Evolutionary conservation across 1,140 invertebrate species (phyloP), one percentile per base, ranked within the genome.

Genomic region (Pogonognathellus flavescens): DNA sequence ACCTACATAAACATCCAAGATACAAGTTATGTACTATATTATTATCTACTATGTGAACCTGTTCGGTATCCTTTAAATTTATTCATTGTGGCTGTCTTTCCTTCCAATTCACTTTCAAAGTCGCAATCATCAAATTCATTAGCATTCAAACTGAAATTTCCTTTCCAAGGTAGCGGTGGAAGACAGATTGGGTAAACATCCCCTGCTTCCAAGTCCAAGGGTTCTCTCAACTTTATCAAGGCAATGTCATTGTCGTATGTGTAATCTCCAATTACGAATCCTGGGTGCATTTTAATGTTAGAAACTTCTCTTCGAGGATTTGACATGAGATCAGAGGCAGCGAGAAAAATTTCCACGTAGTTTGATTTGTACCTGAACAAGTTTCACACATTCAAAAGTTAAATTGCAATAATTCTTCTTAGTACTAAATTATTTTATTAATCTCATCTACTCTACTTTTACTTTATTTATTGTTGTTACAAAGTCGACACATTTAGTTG

Each of bases 191-290:
- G 84, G 18, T 50, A 82, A 9, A 85, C 52, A 20, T 57, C n/a
- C 8, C 62, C 84, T 11, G 50, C 18, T 53, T 85, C 80, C 11
- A 82, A 57, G 25, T 82, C 80, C 18, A 85, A 31, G 0, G 80
- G 60, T 13, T 85, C 57, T 8, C 84, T 55, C 57, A 85, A 31
- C 50, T 82, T 85, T 20, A 85, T 53, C 14, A 85, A 50, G 14
- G 80, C 41, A n/a, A 82, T 82, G 31, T 85, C 84, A 57, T 85
- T 82, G 60, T 85, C 84, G 57, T 82, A 85, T n/a, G 84, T 70
- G 16, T 13, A 82, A 25, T 85, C 82, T 8, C 84, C 84, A 0
- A 70, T 22, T 6, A 16, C 53, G 31, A 52, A 85, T 41, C 49
- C 57, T 14, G 84, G 80, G 55, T 85, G 84, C 8, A 20, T 70